These are phyloP conservation scores for Pemphigus obesinymphae DNA, from an alignment of 1,140 invertebrate genomes.

Conservation along the genomic window DNA sequence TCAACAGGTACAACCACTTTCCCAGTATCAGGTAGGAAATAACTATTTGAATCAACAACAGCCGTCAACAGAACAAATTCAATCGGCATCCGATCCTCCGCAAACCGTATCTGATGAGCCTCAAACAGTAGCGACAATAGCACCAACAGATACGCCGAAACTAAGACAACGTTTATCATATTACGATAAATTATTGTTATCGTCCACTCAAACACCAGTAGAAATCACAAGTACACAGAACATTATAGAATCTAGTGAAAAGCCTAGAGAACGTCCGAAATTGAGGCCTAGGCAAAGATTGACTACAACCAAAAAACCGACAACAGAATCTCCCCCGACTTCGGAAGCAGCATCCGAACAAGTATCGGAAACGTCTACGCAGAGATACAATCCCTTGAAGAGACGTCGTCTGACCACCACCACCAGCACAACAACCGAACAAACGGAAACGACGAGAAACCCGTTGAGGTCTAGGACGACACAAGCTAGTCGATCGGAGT, in stretches of 20 bases:
- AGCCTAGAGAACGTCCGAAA: conserved; percentile 9
- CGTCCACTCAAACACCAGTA: not conserved
- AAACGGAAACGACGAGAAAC: conserved; percentile 10
- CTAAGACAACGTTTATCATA: conserved; percentile 22
- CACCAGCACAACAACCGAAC: conserved; percentile 38
- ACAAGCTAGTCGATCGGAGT: conserved; percentile 30
- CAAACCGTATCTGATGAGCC: conserved; percentile 5
- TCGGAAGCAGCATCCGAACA: conserved; percentile 24
- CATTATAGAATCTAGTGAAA: conserved; percentile 11
- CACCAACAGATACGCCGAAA: not conserved
- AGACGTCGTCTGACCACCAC: conserved; percentile 41
- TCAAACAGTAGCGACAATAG: not conserved
- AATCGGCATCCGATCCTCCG: not conserved
- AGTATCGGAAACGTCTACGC: not conserved
- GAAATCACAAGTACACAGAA: conserved; percentile 15
- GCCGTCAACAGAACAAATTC: conserved; percentile 1
- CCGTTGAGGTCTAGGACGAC: conserved; percentile 31
- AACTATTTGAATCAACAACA: conserved; percentile 24
- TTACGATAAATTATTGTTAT: conserved; percentile 20
- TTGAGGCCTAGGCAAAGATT: conserved; percentile 30
- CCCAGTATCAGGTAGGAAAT: conserved; percentile 32
- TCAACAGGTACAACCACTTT: conserved; percentile 36
- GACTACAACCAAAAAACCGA: conserved; percentile 15
- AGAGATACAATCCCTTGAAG: conserved; percentile 6
- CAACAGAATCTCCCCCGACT: not conserved